Evolutionary conservation across 2,797 vertebrate genomes (phyloP), one percentile per base, ranked within the genome.

Genomic region (Arnoldichthys spilopterus): DNA sequence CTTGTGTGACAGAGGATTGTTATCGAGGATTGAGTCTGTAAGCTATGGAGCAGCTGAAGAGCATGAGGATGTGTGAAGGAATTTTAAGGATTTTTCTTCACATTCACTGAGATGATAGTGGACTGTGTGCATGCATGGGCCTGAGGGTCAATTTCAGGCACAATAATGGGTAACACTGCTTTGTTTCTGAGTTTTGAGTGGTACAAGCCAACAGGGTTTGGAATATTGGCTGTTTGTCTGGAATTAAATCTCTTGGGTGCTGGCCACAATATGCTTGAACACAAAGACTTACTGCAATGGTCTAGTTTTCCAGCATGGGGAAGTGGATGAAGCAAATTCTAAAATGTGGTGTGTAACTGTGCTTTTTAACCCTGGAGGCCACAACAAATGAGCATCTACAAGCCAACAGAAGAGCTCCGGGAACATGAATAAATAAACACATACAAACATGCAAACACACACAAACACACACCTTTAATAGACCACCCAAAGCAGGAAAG

Each of bases 391-490:
- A 69, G 43, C 37, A 66, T 64, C 24, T 24, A 51, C 28, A 64
- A 43, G 63, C 18, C 30, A 26, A 67, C 13, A 74, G 16, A 22
- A 37, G 54, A 24, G 9, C 54, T 47, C 11, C 26, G 26, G 18
- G 30, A 73, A 26, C 8, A 72, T 28, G 12, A 79, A 83, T n/a
- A 76, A 61, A 61, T 53, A 62, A 70, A 40, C 13, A 45, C 3
- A 26, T 16, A 51, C 22, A 62, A 20, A 74, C 28, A 49, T 13
- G 8, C 9, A 28, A 9, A 15, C 51, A 61, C 34, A 58, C 53
- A 76, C 62, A 72, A 16, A 49, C 32, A 67, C 37, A 63, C 47
- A 76, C 16, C 69, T 66, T 8, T 32, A 63, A 7, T 22, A 49
- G 28, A 37, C 66, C 24, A 58, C 68, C 72, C 40, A 5, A 56